These are phyloP conservation scores for Agrotis ipsilon DNA, from an alignment of 2,888 invertebrate genomes.

Conservation along the genomic window DNA sequence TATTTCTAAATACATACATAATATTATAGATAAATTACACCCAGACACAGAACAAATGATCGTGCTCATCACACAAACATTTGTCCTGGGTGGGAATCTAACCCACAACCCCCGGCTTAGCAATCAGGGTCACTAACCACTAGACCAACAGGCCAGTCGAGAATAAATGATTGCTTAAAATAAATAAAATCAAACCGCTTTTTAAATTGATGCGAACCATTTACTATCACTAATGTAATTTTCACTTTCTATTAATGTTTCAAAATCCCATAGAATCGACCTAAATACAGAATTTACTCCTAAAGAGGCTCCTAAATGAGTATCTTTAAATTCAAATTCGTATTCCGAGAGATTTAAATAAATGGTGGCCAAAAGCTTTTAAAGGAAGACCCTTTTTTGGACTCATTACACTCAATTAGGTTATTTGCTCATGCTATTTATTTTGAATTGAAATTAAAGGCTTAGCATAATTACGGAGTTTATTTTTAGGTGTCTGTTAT, in stretches of 20 bases:
- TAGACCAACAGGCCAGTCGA: too few relatives aligned
- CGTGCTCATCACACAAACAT: too few relatives aligned
- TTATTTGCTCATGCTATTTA: constrained; percentile 38
- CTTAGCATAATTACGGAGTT: background rate
- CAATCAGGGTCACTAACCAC: too few relatives aligned
- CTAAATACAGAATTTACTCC: constrained; percentile 1
- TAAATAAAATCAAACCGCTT: background rate
- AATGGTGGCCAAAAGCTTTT: constrained; percentile 5
- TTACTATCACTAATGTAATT: background rate
- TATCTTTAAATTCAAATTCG: constrained; percentile 2
- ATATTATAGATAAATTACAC: too few relatives aligned
- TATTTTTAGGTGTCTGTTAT: background rate
- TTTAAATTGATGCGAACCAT: background rate
- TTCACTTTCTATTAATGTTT: background rate
- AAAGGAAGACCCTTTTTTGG: constrained; percentile 23
- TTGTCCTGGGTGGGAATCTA: too few relatives aligned
- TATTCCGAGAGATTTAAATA: constrained; percentile 19
- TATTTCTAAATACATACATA: too few relatives aligned
- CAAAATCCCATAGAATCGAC: background rate
- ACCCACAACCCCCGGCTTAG: too few relatives aligned
- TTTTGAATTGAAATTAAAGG: constrained; percentile 13
- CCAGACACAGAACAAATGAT: too few relatives aligned
- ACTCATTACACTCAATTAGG: constrained; percentile 34
- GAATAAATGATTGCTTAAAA: too few relatives aligned
- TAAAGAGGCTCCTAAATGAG: background rate